Evolutionary conservation across 2,888 invertebrate species (phyloP), one percentile per base, ranked within the genome.

Genomic region (Lottia scabra): DNA sequence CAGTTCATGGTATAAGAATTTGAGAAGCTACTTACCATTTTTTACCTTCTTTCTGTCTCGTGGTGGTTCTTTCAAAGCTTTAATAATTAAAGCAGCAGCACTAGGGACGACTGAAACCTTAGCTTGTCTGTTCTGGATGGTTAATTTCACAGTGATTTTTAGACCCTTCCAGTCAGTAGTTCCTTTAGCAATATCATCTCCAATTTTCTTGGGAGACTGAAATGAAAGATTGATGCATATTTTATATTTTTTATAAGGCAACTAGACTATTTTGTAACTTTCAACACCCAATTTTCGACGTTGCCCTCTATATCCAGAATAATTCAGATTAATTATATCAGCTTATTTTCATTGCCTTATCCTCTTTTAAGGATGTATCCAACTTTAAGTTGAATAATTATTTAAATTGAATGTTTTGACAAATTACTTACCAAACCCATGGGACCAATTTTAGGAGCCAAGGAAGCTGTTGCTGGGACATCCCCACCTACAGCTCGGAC

Each of bases 371-470:
- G n/a, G n/a, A n/a, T n/a, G n/a, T n/a, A n/a, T n/a, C n/a, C n/a
- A n/a, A n/a, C n/a, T n/a, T n/a, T n/a, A n/a, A n/a, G n/a, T n/a
- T n/a, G n/a, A n/a, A n/a, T n/a, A n/a, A n/a, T n/a, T n/a, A n/a
- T n/a, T n/a, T n/a, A n/a, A n/a, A n/a, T n/a, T n/a, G n/a, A n/a
- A n/a, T n/a, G n/a, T n/a, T n/a, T n/a, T n/a, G n/a, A n/a, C n/a
- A n/a, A n/a, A n/a, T n/a, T 82, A 93, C 95, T 94, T 91, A 97
- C 97, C 93, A 99, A 92, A 93, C 99, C 99, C 76, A 99, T 93
- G 44, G 99, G 99, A 93, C 99, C 99, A 87, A 99, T 99, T 93
- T 99, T 99, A 63, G 99, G 99, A 83, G 99, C 99, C 90, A 99
- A 93, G 15, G 99, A 96, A 70, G 99, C 98, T 77, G 99, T 99